Conservation (phyloP, 2,888 invertebrate species). For the Gari tellinella region DNA sequence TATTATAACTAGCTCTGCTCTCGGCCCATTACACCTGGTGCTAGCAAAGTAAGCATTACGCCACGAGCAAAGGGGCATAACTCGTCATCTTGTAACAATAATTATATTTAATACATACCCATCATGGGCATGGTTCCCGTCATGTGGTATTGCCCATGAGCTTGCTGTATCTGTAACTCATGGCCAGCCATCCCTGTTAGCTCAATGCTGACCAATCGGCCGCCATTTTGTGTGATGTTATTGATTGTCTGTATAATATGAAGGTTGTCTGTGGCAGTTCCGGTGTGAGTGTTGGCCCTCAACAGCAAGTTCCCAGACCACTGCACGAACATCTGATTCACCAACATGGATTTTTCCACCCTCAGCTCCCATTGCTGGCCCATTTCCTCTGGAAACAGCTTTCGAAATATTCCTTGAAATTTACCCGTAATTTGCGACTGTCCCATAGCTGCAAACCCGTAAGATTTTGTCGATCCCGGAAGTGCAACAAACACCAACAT, state of each 20-base stretch:
- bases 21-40: too few species aligned
- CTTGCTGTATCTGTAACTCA: constrained; percentile 42
- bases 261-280: constrained; percentile 32
- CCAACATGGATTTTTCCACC: constrained; percentile 72
- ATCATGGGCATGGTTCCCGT: constrained; percentile 45
- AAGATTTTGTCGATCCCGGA: constrained; percentile 22
- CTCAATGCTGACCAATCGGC: constrained; percentile 72
- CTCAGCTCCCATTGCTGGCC: constrained; percentile 70
- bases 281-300: constrained; percentile 3
- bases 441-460: constrained; percentile 46
- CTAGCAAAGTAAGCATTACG: too few species aligned
- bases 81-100: too few species aligned
- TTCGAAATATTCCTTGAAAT: constrained; percentile 73
- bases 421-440: constrained; percentile 45
- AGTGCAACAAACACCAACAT: constrained; percentile 55
- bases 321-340: constrained; percentile 47
- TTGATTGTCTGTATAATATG: constrained; percentile 69
- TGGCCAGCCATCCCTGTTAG: constrained; percentile 68
- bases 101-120: constrained; percentile 42
- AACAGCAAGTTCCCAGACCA: constrained; percentile 36
- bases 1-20: too few species aligned
- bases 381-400: constrained; percentile 55
- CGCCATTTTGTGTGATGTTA: constrained; percentile 65
- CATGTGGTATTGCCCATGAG: constrained; percentile 2
- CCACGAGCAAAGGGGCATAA: too few species aligned